Evolutionary conservation across 2,888 invertebrate genomes (phyloP).

Genomic region (Theretra japonica): DNA sequence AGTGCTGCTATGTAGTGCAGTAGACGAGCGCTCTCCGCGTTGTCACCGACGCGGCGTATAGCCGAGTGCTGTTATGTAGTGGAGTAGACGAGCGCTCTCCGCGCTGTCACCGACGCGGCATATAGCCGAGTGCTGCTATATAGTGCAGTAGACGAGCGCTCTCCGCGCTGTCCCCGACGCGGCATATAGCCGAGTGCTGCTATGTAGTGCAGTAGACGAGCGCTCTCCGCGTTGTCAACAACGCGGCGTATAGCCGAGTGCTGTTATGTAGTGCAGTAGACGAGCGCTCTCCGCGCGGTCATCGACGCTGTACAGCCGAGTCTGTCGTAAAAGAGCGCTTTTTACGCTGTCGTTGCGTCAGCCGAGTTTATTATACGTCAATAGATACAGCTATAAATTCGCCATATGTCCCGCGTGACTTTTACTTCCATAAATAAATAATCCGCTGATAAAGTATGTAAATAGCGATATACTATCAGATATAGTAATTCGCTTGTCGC

Average conservation of each 20-base stretch:
- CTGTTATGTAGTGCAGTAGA: no score
- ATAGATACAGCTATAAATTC: not conserved
- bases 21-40: not conserved
- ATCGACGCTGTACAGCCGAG: no score
- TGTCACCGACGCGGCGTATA: not conserved
- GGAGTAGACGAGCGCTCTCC: not conserved
- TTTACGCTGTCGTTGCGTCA: not conserved
- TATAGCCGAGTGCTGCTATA: no score
- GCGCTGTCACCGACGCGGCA: no score
- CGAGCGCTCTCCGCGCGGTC: no score
- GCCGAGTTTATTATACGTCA: not conserved
- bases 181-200: no score
- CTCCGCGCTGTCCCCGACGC: no score
- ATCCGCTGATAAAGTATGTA: conserved; percentile 16
- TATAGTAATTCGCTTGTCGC: conserved; percentile 32
- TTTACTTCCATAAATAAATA: conserved; percentile 24
- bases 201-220: no score
- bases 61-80: not conserved
- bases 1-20: conserved; percentile 9
- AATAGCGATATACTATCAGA: conserved; percentile 22
- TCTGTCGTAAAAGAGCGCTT: no score
- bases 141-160: no score
- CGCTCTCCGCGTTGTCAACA: no score
- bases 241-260: no score
- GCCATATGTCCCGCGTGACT: conserved; percentile 17